phyloP scores from a whole-genome alignment of 2,888 invertebrate genomes.

The Zhengitettix transpicula region DNA sequence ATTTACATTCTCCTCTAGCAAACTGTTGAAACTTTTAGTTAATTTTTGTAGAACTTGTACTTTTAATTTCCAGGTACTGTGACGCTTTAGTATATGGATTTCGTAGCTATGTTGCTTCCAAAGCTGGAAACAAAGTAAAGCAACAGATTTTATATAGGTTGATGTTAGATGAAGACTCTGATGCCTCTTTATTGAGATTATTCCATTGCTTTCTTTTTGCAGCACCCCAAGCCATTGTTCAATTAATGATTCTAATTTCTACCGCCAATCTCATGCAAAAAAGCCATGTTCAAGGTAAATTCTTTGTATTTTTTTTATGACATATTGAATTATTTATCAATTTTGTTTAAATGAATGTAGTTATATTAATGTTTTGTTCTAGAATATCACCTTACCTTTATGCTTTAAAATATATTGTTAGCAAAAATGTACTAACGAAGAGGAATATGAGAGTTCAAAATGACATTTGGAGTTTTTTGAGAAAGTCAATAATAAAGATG shows the following conservation, averaged over 20 bases:
- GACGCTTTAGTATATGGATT: slow-evolving; percentile 28
- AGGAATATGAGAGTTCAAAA: too few species aligned
- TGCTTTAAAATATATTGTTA: too few species aligned
- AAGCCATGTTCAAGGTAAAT: slow-evolving; percentile 6
- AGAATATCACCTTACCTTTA: too few species aligned
- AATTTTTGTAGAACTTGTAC: background rate
- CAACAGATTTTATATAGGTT: slow-evolving; percentile 24
- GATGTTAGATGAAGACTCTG: slow-evolving; percentile 30
- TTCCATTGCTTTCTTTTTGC: slow-evolving; percentile 30
- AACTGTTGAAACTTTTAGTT: background rate
- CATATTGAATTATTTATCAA: background rate
- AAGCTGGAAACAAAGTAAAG: slow-evolving; percentile 20
- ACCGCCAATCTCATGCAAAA: background rate
- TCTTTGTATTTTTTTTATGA: slow-evolving; percentile 10
- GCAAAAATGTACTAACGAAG: too few species aligned
- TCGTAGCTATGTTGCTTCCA: slow-evolving; percentile 23
- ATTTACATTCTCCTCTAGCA: background rate
- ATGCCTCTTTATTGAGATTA: slow-evolving; percentile 26
- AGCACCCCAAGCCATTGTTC: slow-evolving; percentile 28
- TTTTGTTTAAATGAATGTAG: background rate
- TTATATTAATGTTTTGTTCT: background rate
- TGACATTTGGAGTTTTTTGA: too few species aligned
- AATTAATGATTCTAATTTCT: slow-evolving; percentile 23
- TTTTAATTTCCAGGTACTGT: slow-evolving; percentile 19
- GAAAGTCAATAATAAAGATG: too few species aligned